A percentile compares a stretch with the other conserved stretches of the same genome.
Conservation (phyloP, 2,888 invertebrate genomes). For the Crematogaster levior region DNA sequence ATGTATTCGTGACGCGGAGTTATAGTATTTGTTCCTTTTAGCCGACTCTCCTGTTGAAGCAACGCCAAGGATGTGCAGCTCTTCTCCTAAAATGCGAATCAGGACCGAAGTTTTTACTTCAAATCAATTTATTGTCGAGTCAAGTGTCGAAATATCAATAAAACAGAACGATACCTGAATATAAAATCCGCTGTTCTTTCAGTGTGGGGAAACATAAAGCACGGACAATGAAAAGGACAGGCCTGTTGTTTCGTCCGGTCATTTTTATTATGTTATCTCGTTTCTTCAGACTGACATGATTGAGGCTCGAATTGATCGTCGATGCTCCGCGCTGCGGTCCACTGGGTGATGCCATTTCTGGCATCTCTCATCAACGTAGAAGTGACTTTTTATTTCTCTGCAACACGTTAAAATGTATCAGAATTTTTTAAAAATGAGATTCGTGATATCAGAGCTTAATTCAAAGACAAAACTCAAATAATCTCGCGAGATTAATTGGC, state of each 20-base stretch:
- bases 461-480: background rate
- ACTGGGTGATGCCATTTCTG: conserved; percentile 38
- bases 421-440: background rate
- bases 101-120: background rate
- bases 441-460: background rate
- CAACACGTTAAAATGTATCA: background rate
- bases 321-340: conserved; percentile 13
- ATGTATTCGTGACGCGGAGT: background rate
- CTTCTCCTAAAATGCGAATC: background rate
- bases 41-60: background rate
- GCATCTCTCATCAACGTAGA: background rate
- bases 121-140: background rate
- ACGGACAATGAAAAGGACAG: too few species aligned
- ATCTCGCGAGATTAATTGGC: background rate
- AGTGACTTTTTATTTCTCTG: background rate
- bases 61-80: background rate
- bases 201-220: background rate
- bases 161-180: background rate
- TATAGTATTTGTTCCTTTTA: background rate
- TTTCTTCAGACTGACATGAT: conserved; percentile 26
- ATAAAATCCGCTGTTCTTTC: background rate
- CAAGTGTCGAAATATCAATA: background rate
- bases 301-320: conserved; percentile 20
- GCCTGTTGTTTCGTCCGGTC: background rate
- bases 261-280: conserved; percentile 4